Percentiles rank a stretch among this genome's conserved stretches.
Evolutionary conservation across 2,888 invertebrate genomes (phyloP).

Genomic region (Papilio gigon): DNA sequence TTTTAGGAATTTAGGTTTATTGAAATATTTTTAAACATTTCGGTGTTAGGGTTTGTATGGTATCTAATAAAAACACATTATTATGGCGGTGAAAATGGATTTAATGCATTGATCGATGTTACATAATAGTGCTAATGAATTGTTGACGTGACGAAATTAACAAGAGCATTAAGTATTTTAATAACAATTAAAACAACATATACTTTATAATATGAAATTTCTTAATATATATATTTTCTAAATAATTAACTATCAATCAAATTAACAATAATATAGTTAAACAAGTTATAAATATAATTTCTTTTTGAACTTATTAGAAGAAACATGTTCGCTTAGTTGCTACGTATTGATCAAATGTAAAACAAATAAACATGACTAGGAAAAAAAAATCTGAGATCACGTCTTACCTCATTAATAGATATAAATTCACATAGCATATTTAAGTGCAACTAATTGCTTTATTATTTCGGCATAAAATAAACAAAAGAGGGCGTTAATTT

Average conservation of each 20-base stretch:
- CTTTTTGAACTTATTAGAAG: neutral
- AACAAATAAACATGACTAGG: neutral
- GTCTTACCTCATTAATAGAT: slow-evolving; percentile 10
- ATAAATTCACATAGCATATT: neutral
- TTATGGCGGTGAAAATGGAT: slow-evolving; percentile 20
- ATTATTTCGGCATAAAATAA: neutral
- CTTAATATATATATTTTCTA: neutral
- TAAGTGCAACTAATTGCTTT: neutral
- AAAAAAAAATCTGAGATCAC: neutral
- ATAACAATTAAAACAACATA: neutral
- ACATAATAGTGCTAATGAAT: slow-evolving; percentile 8
- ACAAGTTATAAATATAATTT: slow-evolving; percentile 7
- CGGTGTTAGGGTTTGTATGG: neutral
- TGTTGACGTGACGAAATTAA: neutral
- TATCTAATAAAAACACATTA: slow-evolving; percentile 23
- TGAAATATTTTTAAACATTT: neutral
- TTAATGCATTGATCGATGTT: slow-evolving; percentile 20
- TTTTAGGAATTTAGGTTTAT: neutral
- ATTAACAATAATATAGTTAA: neutral
- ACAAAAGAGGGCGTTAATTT: neutral
- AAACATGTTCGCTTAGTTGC: neutral
- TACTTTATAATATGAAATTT: neutral
- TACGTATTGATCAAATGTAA: neutral
- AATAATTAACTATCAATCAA: neutral
- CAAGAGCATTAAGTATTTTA: neutral